A percentile compares a stretch with the other conserved stretches of the same genome.
Conservation (phyloP, 2,797 vertebrate genomes). For the Streptopelia turtur region DNA sequence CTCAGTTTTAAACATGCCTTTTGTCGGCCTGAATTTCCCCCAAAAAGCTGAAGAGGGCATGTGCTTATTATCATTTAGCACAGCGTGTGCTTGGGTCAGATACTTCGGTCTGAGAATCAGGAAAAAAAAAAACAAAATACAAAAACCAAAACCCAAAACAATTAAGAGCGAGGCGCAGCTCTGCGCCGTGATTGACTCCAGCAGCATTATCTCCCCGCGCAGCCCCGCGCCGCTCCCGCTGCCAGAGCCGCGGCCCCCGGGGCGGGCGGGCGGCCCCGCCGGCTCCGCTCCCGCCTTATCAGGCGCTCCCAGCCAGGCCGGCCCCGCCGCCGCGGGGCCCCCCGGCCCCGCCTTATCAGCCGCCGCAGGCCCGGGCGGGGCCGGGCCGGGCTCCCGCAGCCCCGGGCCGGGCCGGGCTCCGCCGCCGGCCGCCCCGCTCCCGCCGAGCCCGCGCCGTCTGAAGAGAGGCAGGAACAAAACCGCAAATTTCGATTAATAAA, state of each 20-base stretch:
- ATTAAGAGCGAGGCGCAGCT: constrained; percentile 84
- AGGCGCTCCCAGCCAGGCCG: constrained; percentile 87
- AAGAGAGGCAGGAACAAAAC: constrained; percentile 83
- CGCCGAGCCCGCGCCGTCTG: constrained; percentile 74
- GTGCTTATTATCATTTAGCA: constrained; percentile 78
- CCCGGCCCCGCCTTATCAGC: constrained; percentile 89
- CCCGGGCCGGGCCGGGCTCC: constrained; percentile 73
- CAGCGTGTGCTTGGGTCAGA: constrained; percentile 73
- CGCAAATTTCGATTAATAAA: constrained; percentile 87
- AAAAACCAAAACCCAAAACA: constrained; percentile 37
- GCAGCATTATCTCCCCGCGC: constrained; percentile 84
- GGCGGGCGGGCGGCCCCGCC: no score
- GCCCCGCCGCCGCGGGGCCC: constrained; percentile 87
- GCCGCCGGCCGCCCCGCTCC: constrained; percentile 73
- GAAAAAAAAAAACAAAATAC: constrained; percentile 66
- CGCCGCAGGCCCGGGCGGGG: constrained; percentile 76
- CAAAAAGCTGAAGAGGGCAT: constrained; percentile 75
- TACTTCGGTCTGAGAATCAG: constrained; percentile 77
- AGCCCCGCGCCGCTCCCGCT: constrained; percentile 56
- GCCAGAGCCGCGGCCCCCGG: no score
- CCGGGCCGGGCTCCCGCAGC: constrained; percentile 67
- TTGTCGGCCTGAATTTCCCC: constrained; percentile 70
- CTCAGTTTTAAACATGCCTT: constrained; percentile 52
- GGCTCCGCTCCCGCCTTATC: constrained; percentile 82
- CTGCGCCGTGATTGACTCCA: constrained; percentile 84